These are phyloP conservation scores for Drosophila bocki DNA, from an alignment of 1,140 invertebrate genomes.

Conservation along the genomic window DNA sequence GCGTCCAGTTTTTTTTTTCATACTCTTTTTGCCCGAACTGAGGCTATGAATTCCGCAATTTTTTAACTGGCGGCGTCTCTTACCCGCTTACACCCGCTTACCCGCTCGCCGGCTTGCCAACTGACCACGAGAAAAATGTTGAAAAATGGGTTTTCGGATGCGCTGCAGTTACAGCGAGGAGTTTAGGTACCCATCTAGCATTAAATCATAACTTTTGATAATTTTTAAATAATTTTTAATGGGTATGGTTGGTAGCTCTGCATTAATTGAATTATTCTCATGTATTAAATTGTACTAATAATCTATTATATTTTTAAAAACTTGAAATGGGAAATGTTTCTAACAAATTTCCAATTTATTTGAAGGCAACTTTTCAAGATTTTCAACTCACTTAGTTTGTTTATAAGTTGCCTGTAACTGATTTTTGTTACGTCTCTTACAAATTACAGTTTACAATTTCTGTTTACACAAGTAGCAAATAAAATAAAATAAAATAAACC, in stretches of 20 bases:
- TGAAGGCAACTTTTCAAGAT: background rate
- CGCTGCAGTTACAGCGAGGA: conserved; percentile 1
- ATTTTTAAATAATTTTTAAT: too few species aligned
- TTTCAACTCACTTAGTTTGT: background rate
- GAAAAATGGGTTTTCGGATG: conserved; percentile 16
- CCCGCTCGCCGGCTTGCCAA: conserved; percentile 5
- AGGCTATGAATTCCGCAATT: conserved; percentile 59
- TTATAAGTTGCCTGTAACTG: background rate
- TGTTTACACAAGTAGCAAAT: too few species aligned
- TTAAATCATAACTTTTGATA: background rate
- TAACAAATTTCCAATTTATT: too few species aligned
- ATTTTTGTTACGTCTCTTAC: background rate
- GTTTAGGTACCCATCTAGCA: background rate
- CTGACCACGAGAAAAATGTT: conserved; percentile 32
- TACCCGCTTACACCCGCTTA: conserved; percentile 24
- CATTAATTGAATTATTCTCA: background rate
- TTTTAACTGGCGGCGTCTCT: conserved; percentile 15
- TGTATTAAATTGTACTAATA: background rate
- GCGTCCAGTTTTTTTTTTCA: conserved; percentile 59
- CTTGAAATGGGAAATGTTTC: background rate
- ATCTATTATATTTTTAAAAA: background rate
- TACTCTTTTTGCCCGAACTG: conserved; percentile 48
- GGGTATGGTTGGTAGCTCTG: background rate
- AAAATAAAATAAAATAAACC: background rate
- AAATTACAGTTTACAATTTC: background rate